Conservation (phyloP, 1,140 invertebrate genomes). For the Ridgeia piscesae region DNA sequence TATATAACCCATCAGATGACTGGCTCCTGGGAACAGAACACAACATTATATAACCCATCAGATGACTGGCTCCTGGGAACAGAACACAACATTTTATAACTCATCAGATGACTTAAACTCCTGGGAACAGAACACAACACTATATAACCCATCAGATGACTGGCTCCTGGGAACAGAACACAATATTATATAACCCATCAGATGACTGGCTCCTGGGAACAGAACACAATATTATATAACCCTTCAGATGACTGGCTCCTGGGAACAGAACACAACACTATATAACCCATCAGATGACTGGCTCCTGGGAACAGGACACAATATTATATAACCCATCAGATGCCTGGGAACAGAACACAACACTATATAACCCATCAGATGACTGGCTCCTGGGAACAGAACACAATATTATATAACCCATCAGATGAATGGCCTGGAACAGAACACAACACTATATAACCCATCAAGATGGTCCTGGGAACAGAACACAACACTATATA, state of each 20-base stretch:
- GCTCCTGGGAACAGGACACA: constrained; percentile 67
- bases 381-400: neutral
- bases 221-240: constrained; percentile 51
- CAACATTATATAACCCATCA: neutral
- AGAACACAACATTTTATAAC: too few relatives aligned
- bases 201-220: constrained; percentile 74
- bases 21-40: too few relatives aligned
- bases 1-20: too few relatives aligned
- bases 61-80: neutral
- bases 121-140: constrained; percentile 50
- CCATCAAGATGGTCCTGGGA: too few relatives aligned
- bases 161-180: neutral
- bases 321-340: neutral
- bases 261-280: constrained; percentile 67
- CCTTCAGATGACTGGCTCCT: neutral
- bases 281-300: constrained; percentile 92
- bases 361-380: too few relatives aligned
- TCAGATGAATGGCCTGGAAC: too few relatives aligned
- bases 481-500: too few relatives aligned
- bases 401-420: too few relatives aligned
- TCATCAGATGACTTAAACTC: too few relatives aligned
- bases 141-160: constrained; percentile 88
- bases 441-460: too few relatives aligned
- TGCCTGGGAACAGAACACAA: too few relatives aligned
- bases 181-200: constrained; percentile 54